phyloP scores from a whole-genome alignment of 1,140 invertebrate genomes.

The Varroa destructor region DNA sequence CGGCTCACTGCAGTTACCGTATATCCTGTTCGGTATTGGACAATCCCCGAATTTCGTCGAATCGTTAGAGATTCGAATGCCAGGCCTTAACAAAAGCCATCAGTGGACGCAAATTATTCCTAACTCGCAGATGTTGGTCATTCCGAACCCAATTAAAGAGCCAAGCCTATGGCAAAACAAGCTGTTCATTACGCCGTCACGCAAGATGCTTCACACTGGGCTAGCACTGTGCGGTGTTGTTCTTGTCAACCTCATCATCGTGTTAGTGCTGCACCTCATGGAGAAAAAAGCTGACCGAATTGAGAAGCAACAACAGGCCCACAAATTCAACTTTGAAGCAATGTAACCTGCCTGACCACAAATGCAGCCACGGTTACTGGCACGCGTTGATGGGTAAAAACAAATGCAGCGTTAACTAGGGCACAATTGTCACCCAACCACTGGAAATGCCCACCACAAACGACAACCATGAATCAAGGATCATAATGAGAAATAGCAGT shows the following conservation, averaged over 20 bases:
- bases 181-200: constrained; percentile 88
- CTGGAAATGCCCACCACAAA: too few species aligned
- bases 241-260: constrained; percentile 65
- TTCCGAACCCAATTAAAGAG: constrained; percentile 65
- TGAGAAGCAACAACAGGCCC: constrained; percentile 70
- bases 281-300: constrained; percentile 58
- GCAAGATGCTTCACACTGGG: constrained; percentile 78
- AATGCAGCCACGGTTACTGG: too few species aligned
- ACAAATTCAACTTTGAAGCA: constrained; percentile 63
- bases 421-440: too few species aligned
- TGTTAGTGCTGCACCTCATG: constrained; percentile 76
- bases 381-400: too few species aligned
- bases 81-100: constrained; percentile 40
- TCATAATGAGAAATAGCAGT: too few species aligned
- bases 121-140: constrained; percentile 91
- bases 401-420: too few species aligned
- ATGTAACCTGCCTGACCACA: constrained; percentile 40
- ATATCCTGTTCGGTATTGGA: constrained; percentile 84
- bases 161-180: constrained; percentile 75
- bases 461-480: too few species aligned
- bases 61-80: constrained; percentile 63
- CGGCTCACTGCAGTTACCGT: constrained; percentile 78
- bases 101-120: constrained; percentile 87
- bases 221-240: constrained; percentile 74
- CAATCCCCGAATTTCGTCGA: constrained; percentile 95